phyloP scores from a whole-genome alignment of 2,888 invertebrate species.

The Priocnemis perturbator region DNA sequence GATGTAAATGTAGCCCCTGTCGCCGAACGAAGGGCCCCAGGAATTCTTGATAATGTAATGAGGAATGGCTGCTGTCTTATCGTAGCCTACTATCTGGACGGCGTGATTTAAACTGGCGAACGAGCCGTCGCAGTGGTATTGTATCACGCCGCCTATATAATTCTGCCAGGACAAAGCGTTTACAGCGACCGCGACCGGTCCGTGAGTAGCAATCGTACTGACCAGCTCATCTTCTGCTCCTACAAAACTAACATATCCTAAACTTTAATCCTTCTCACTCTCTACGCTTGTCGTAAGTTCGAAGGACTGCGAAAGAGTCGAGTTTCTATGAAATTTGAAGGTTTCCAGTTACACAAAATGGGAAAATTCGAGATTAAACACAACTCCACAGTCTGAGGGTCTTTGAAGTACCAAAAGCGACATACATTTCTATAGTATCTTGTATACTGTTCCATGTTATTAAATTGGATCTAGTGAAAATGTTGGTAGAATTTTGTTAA shows the following conservation, averaged over 20 bases:
- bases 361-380: no score
- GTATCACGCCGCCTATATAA: conserved; percentile 89
- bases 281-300: no score
- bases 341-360: no score
- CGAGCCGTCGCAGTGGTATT: conserved; percentile 84
- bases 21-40: conserved; percentile 88
- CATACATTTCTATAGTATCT: no score
- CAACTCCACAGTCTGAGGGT: no score
- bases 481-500: no score
- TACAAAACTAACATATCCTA: conserved; percentile 77
- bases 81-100: conserved; percentile 89
- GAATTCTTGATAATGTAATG: conserved; percentile 91
- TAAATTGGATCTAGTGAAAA: no score
- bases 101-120: conserved; percentile 85
- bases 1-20: conserved; percentile 85
- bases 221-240: conserved; percentile 81
- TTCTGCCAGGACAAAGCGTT: conserved; percentile 92
- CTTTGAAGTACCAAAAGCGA: no score
- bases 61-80: conserved; percentile 83
- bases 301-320: no score
- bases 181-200: conserved; percentile 88
- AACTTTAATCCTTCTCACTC: conserved; percentile 7
- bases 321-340: no score
- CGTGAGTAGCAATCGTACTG: conserved; percentile 80
- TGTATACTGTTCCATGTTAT: no score